Base-by-base conservation (phyloP, 2,888 invertebrate species). In the Amblyjoppa fuscipennis region DNA sequence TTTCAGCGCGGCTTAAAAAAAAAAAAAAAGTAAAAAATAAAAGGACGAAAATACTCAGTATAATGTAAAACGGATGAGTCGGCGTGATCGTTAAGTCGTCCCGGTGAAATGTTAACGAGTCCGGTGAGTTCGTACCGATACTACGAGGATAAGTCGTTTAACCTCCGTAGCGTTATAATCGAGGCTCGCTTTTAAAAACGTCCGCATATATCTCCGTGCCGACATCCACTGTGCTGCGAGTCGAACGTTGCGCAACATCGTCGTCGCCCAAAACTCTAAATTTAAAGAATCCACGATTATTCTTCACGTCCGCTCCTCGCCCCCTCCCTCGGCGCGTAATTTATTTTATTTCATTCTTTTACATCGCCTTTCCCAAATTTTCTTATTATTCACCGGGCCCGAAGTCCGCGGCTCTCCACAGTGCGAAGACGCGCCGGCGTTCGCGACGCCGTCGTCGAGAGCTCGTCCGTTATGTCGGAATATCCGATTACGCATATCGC, bases 401-500 rank as follows among this genome's bases (percentile, higher is more conserved):
- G 66, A 20, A 11, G 31, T 9, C 61, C 61, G 16, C 16, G 25
- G 20, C 53, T 68, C 49, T 66, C 20, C 20, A 16, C 49, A 51
- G 31, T 6, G 59, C 59, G 25, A 13, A 7, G 25, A 53, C 59
- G 28, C 28, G 28, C 9, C 28, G 4, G 59, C 75, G 25, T 34
- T 31, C 75, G 28, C 6, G 38, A 38, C 38, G 25, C 41, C 41
- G 66, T 0, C 34, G 66, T n/a, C 56, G 25, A 69, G 25, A 64
- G 82, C 83, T 83, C 86, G 86, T 86, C 86, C 86, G 83, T 86
- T 83, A 86, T 81, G 86, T 83, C 74, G 83, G 83, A 86, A 88
- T 88, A 88, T 88, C 88, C 88, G 88, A 88, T 88, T 88, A 88
- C 86, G 88, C 88, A 88, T 88, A 88, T 88, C 88, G 82, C 77